Evolutionary conservation across 2,888 invertebrate species (phyloP).

Genomic region (Nebria salina): DNA sequence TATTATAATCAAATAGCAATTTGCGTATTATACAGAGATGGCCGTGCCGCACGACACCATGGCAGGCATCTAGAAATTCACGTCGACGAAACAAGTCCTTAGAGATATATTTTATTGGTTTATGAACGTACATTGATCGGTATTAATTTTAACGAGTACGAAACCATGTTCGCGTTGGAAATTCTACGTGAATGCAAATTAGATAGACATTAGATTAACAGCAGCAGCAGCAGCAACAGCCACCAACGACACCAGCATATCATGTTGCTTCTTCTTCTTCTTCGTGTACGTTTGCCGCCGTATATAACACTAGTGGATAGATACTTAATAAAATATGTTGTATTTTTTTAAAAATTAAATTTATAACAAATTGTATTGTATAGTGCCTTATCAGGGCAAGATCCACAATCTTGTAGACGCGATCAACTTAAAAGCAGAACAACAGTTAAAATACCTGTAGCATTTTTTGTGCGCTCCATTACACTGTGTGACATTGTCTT

Average conservation of each 20-base stretch:
- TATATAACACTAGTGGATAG: too few relatives aligned
- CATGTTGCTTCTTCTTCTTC: not conserved
- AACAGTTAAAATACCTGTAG: not conserved
- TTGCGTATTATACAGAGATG: constrained; percentile 4
- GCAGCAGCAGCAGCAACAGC: constrained; percentile 7
- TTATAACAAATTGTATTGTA: too few relatives aligned
- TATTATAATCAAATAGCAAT: constrained; percentile 34
- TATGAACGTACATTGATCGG: constrained; percentile 44
- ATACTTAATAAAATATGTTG: too few relatives aligned
- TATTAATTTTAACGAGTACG: constrained; percentile 47
- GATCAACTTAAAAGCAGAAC: constrained; percentile 2
- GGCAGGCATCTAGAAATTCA: constrained; percentile 12
- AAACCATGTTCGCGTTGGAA: constrained; percentile 40
- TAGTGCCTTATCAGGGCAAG: not conserved
- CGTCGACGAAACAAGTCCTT: constrained; percentile 22
- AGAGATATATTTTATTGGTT: constrained; percentile 46
- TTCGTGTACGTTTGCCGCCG: not conserved
- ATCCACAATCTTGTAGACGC: not conserved
- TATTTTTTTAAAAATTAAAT: too few relatives aligned
- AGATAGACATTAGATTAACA: constrained; percentile 46
- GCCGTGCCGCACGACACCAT: constrained; percentile 11
- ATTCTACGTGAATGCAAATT: constrained; percentile 45
- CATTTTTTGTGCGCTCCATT: not conserved
- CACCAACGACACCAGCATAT: not conserved
- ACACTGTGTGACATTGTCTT: constrained; percentile 29